A percentile compares a stretch with the other conserved stretches of the same genome.
These are phyloP conservation scores for Heliangelus exortis DNA, from an alignment of 2,797 vertebrate species.

Conservation along the genomic window DNA sequence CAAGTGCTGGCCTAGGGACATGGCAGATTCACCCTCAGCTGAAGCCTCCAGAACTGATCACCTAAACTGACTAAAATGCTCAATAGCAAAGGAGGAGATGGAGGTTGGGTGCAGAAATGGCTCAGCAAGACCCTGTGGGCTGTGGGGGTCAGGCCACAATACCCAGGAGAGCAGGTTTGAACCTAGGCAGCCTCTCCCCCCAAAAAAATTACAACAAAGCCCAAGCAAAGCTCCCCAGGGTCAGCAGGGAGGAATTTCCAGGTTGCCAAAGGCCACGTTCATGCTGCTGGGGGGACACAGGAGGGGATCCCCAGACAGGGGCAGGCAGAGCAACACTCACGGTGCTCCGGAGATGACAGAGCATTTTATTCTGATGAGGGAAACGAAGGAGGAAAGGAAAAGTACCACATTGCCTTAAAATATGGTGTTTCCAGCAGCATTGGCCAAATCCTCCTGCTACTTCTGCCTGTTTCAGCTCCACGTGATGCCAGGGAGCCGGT, in stretches of 20 bases:
- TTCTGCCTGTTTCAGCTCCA: neutral
- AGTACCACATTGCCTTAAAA: conserved; percentile 4
- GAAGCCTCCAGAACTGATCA: neutral
- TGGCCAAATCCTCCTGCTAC: neutral
- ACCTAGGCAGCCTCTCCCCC: neutral
- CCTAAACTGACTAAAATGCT: fast-evolving
- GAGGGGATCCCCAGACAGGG: neutral
- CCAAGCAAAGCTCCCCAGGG: neutral
- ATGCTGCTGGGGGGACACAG: neutral
- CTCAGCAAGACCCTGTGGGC: neutral
- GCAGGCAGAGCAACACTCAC: neutral
- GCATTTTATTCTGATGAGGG: neutral
- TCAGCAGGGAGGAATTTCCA: neutral
- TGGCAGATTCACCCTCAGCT: fast-evolving
- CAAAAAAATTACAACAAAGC: neutral
- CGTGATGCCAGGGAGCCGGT: neutral
- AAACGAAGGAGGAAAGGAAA: neutral
- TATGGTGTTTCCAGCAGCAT: neutral
- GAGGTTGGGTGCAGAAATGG: neutral
- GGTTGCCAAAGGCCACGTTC: neutral
- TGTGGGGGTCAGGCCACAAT: fast-evolving
- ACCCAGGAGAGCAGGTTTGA: fast-evolving
- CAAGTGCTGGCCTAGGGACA: neutral
- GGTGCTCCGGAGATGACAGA: conserved; percentile 9
- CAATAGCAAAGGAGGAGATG: neutral